Evolutionary conservation across 1,140 invertebrate genomes (phyloP).

Genomic region (Acromyrmex echinatior): DNA sequence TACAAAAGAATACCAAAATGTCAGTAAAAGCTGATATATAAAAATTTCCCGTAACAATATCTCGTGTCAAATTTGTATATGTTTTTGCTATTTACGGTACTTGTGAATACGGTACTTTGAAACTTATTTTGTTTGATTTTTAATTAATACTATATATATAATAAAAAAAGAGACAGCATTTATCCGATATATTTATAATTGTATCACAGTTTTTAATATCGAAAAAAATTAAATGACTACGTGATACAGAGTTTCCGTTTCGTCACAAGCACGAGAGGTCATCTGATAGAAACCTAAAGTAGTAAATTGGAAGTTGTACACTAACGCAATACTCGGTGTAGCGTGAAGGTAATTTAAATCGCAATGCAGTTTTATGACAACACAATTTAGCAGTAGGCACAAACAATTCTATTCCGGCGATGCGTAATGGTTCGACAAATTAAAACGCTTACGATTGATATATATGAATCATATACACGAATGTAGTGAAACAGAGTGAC

Average conservation of each 20-base stretch:
- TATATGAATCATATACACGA: not conserved
- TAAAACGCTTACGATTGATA: slow-evolving; percentile 24
- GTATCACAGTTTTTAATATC: not conserved
- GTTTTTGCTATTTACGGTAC: not conserved
- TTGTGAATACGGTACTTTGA: not conserved
- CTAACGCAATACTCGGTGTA: slow-evolving; percentile 13
- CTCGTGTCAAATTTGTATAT: not conserved
- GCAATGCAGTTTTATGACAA: slow-evolving; percentile 67
- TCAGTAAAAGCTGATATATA: not conserved
- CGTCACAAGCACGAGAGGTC: slow-evolving; percentile 61
- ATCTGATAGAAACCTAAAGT: slow-evolving; percentile 69
- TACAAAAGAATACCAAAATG: not conserved
- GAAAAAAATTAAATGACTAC: slow-evolving; percentile 12
- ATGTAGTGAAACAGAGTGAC: not conserved
- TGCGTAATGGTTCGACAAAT: slow-evolving; percentile 49
- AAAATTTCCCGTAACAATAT: not conserved
- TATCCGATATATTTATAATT: not conserved
- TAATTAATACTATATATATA: not conserved
- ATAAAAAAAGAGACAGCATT: slow-evolving; percentile 14
- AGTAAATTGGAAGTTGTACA: slow-evolving; percentile 67
- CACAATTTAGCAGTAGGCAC: slow-evolving; percentile 66
- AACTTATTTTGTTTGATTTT: not conserved
- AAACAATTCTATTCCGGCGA: slow-evolving; percentile 73
- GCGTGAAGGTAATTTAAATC: slow-evolving; percentile 67
- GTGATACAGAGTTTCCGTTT: slow-evolving; percentile 53